Evolutionary conservation across 2,113 vertebrate species (phyloP).

Genomic region (Pedetes capensis): DNA sequence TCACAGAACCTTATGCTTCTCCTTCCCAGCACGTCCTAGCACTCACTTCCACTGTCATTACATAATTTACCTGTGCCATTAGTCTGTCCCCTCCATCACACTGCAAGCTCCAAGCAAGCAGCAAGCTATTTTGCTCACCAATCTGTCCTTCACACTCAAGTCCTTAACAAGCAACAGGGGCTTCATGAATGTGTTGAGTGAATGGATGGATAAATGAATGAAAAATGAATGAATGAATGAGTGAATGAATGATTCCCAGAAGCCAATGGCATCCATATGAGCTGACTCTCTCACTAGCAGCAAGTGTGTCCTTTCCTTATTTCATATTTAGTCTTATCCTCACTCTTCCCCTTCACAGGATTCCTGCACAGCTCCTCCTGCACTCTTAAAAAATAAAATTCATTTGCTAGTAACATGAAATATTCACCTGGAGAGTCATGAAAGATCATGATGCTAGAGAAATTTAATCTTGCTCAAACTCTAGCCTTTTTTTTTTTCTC

Average conservation of each 20-base stretch:
- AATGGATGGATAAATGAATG: background rate
- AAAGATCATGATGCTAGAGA: background rate
- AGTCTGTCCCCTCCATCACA: background rate
- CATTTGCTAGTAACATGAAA: background rate
- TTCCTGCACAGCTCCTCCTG: background rate
- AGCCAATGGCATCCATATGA: background rate
- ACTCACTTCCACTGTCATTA: background rate
- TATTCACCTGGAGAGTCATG: background rate
- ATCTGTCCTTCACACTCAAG: background rate
- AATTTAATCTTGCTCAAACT: background rate
- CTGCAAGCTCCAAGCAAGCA: background rate
- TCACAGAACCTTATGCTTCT: conserved; percentile 10
- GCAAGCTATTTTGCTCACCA: background rate
- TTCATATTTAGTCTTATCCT: background rate
- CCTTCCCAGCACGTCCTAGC: background rate
- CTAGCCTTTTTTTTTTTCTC: too few relatives aligned
- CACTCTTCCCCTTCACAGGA: background rate
- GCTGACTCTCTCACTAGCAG: background rate
- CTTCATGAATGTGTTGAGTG: background rate
- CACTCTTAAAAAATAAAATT: background rate
- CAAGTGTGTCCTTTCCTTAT: background rate
- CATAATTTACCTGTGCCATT: conserved; percentile 24
- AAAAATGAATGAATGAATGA: background rate
- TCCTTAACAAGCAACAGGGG: background rate
- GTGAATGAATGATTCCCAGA: background rate